These are phyloP conservation scores for Colletes gigas DNA, from an alignment of 1,140 invertebrate genomes.

Conservation along the genomic window DNA sequence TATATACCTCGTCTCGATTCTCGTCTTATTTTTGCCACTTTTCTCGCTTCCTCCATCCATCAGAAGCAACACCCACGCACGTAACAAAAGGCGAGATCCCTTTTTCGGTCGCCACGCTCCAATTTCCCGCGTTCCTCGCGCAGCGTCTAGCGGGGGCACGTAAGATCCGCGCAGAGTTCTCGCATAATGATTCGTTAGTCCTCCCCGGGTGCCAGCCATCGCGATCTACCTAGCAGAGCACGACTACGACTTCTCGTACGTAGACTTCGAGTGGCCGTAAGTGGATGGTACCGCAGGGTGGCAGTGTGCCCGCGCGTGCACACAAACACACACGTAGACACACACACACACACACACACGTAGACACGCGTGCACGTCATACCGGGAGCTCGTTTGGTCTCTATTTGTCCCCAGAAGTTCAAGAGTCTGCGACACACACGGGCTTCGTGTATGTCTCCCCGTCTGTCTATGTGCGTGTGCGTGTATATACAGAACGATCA, in stretches of 20 bases:
- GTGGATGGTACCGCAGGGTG: constrained; percentile 59
- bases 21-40: too few species aligned
- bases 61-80: too few species aligned
- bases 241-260: constrained; percentile 53
- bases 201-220: constrained; percentile 20
- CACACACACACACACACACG: background rate
- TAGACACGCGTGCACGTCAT: background rate
- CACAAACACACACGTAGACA: too few species aligned
- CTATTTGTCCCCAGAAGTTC: constrained; percentile 65
- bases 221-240: constrained; percentile 39
- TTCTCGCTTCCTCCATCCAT: too few species aligned
- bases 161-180: constrained; percentile 33
- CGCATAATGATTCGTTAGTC: constrained; percentile 54
- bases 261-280: constrained; percentile 58
- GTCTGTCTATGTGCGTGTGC: background rate
- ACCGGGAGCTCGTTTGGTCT: constrained; percentile 60
- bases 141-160: constrained; percentile 9
- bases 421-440: constrained; percentile 34
- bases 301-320: constrained; percentile 9
- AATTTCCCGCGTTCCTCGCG: constrained; percentile 6
- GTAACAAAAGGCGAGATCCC: too few species aligned
- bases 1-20: too few species aligned
- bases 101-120: constrained; percentile 5
- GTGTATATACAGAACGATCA: constrained; percentile 16
- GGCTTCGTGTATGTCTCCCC: background rate